Base-by-base conservation (phyloP, 1,140 invertebrate genomes). In the Cydia splendana region DNA sequence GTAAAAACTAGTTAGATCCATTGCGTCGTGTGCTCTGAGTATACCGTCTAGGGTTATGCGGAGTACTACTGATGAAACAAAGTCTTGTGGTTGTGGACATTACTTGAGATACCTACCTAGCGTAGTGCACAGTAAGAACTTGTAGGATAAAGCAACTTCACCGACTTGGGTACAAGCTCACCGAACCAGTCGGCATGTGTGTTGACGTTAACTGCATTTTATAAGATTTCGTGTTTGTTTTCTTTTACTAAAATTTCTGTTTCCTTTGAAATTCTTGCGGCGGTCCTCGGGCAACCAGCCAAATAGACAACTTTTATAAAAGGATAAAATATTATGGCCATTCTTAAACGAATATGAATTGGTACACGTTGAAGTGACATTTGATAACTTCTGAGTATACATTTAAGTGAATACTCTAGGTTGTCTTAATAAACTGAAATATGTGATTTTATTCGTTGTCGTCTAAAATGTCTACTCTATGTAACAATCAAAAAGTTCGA, bases 201-300 rank as follows among this genome's bases (percentile, higher is more conserved):
- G 84, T 88, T 88, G 86, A 91, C 85, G 85, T 89, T 88, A 92
- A 91, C 87, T 87, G 87, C 84, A 88, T 89, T 88, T 91, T 88
- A 87, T 91, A 92, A 87, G 84, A 89, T 89, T 89, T 84, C 88
- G 86, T 81, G 84, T 92, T 90, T 88, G 83, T 88, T 90, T 88
- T 80, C 78, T 87, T 84, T 82, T 78, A 81, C 79, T 79, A 80
- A 84, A 87, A 86, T 90, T 90, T 85, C 84, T 85, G 85, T 88
- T 87, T 85, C 82, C 82, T 84, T 88, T 82, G 82, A 88, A 85
- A 90, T 85, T 85, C 81, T 86, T 86, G 82, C 76, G 79, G 81
- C 76, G 82, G 81, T 84, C 82, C 84, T 74, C 75, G 87, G 91
- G 89, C 89, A 92, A 65, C 75, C 78, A 75, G 91, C 91, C 91